Evolutionary conservation across 2,113 vertebrate species (phyloP), one percentile per base, ranked within the genome.

Genomic region (Xyliphius kryptos): DNA sequence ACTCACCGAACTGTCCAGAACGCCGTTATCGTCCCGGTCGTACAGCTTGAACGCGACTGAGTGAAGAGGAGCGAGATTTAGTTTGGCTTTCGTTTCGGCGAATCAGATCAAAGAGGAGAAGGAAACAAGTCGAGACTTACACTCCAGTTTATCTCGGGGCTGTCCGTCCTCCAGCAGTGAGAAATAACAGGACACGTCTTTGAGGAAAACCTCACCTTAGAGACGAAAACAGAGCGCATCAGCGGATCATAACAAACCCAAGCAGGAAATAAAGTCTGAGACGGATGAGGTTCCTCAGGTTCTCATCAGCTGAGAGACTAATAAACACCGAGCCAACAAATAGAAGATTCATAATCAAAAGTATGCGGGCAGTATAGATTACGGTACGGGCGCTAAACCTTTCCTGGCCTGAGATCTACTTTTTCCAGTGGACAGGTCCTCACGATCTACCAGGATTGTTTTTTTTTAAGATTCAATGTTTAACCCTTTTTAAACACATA

Each of bases 11-110:
- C 89, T 94, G 83, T 97, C 93, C 79, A 96, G 88, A 46, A 91
- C 84, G 64, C 91, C 89, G 2, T 97, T 97, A 61, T 86, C 79
- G 47, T 95, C 94, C 79, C 88, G 92, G 81, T 97, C 94, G 1
- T 97, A 95, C 47, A 97, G 88, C 80, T 87, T 94, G 78, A 97
- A 97, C 60, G 90, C 89, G 76, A 92, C 94, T 97, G 81, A n/a
- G n/a, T n/a, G n/a, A n/a, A n/a, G n/a, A 20, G 76, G 74, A 37
- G 4, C 19, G 48, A 66, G 64, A 46, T 72, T 32, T 66, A 58
- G 48, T 16, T n/a, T 9, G n/a, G n/a, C n/a, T n/a, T n/a, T n/a
- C n/a, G n/a, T n/a, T n/a, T n/a, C n/a, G n/a, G n/a, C n/a, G n/a
- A n/a, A n/a, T n/a, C n/a, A n/a, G n/a, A n/a, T n/a, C n/a, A n/a